Percentiles rank a stretch among this genome's conserved stretches.
These are phyloP conservation scores for Heliconius eleuchia DNA, from an alignment of 1,140 invertebrate species.

Conservation along the genomic window DNA sequence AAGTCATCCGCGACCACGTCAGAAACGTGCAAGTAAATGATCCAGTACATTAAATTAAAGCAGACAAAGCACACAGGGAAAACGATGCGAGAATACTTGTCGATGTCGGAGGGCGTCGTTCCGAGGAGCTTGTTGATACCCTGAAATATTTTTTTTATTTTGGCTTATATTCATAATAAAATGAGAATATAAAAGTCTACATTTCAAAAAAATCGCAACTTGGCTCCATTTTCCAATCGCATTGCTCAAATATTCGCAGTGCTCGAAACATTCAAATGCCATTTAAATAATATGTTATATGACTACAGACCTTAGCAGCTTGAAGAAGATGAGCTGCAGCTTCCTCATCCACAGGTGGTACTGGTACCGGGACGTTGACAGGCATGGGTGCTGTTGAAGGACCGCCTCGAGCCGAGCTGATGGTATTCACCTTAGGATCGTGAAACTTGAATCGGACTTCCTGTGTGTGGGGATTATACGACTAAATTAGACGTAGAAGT, in stretches of 20 bases:
- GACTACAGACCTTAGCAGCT: constrained; percentile 85
- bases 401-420: constrained; percentile 86
- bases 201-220: constrained; percentile 14
- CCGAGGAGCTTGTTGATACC: constrained; percentile 94
- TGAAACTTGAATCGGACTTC: constrained; percentile 96
- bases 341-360: constrained; percentile 82
- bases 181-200: background rate
- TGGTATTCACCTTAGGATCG: constrained; percentile 94
- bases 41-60: constrained; percentile 99
- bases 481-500: constrained; percentile 47
- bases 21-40: constrained; percentile 97
- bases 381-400: constrained; percentile 30
- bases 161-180: constrained; percentile 36
- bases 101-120: constrained; percentile 96
- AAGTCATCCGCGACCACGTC: constrained; percentile 96
- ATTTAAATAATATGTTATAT: constrained; percentile 11
- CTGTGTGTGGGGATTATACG: constrained; percentile 81
- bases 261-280: constrained; percentile 10
- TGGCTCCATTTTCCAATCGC: constrained; percentile 27
- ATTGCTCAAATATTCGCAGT: constrained; percentile 30
- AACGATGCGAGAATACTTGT: constrained; percentile 97
- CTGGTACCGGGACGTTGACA: constrained; percentile 31
- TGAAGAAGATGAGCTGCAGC: constrained; percentile 88
- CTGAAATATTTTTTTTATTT: constrained; percentile 68
- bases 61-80: constrained; percentile 98